A percentile compares a stretch with the other conserved stretches of the same genome.
Evolutionary conservation across 2,888 invertebrate species (phyloP).

Genomic region (Tenthredo notha): DNA sequence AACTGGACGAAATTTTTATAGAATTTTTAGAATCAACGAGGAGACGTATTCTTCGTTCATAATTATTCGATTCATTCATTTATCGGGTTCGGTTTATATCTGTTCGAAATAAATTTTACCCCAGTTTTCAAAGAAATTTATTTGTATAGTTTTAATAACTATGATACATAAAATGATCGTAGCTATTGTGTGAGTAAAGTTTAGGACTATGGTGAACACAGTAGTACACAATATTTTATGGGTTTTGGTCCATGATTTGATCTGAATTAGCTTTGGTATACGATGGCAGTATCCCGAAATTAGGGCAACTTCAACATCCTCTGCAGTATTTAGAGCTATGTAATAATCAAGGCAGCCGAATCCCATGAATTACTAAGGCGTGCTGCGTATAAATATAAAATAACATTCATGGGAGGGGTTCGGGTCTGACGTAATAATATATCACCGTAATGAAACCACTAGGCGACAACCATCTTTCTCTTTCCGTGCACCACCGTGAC

Average conservation of each 20-base stretch:
- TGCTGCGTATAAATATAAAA: constrained; percentile 67
- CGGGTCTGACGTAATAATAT: constrained; percentile 70
- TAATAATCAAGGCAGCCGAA: constrained; percentile 50
- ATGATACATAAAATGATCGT: neutral
- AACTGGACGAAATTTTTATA: neutral
- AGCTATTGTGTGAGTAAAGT: neutral
- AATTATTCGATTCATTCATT: neutral
- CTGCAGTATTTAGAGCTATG: constrained; percentile 41
- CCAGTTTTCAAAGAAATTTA: neutral
- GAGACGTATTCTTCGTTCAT: neutral
- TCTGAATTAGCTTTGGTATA: constrained; percentile 12
- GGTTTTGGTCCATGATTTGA: constrained; percentile 14
- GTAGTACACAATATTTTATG: neutral
- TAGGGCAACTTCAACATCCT: neutral
- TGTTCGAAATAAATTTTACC: neutral
- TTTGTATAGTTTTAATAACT: neutral
- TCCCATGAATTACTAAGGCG: constrained; percentile 68
- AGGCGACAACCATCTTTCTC: constrained; percentile 60
- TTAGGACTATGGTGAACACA: neutral
- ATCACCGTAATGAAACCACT: constrained; percentile 71
- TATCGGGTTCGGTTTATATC: neutral
- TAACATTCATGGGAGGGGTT: constrained; percentile 61
- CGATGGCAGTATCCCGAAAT: neutral
- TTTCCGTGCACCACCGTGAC: constrained; percentile 38
- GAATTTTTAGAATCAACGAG: neutral